A percentile compares a stretch with the other conserved stretches of the same genome.
These are phyloP conservation scores for Burhinus bistriatus DNA, from an alignment of 2,113 vertebrate species.

Conservation along the genomic window DNA sequence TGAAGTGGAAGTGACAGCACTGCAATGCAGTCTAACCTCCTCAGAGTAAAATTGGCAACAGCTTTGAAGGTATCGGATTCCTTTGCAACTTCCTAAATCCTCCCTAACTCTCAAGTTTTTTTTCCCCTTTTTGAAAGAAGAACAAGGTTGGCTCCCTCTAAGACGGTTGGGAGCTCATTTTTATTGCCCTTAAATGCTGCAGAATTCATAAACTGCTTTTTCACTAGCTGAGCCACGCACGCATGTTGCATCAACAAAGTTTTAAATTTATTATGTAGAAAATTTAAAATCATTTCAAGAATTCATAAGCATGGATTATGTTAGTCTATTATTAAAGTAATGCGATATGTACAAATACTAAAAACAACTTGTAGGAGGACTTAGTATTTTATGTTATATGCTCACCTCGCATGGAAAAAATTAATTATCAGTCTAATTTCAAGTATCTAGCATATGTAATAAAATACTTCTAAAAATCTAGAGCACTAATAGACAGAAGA, in stretches of 20 bases:
- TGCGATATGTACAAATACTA: neutral
- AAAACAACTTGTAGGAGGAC: neutral
- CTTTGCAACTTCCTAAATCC: conserved; percentile 34
- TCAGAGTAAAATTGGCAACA: conserved; percentile 34
- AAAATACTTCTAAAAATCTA: neutral
- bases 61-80: conserved; percentile 51
- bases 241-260: neutral
- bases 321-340: neutral
- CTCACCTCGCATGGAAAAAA: neutral
- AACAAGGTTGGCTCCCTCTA: neutral
- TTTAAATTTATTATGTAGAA: conserved; percentile 16
- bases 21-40: neutral
- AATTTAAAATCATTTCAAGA: neutral
- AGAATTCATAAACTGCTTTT: conserved; percentile 56
- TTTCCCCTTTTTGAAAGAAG: neutral
- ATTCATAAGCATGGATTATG: neutral
- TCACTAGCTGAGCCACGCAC: neutral
- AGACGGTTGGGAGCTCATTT: neutral
- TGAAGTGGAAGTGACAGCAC: conserved; percentile 29
- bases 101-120: neutral
- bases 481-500: neutral
- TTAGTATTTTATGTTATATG: neutral
- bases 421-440: neutral
- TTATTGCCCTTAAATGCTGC: conserved; percentile 34
- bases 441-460: neutral